phyloP scores from a whole-genome alignment of 2,797 vertebrate species.

The Acanthis flammea region DNA sequence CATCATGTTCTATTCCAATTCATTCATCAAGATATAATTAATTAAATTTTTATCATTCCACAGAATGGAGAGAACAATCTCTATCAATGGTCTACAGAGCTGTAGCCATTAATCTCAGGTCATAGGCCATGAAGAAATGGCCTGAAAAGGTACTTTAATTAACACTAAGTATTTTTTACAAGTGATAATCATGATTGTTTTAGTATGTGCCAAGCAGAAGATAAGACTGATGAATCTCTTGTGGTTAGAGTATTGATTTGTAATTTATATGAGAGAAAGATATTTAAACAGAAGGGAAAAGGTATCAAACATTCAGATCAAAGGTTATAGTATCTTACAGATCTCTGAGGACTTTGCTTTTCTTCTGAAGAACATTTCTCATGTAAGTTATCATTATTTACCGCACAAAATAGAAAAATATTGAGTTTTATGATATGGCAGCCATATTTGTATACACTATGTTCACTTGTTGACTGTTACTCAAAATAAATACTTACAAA shows the following conservation, averaged over 20 bases:
- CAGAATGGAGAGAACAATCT: neutral
- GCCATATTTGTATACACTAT: neutral
- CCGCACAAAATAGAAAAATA: neutral
- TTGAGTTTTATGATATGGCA: neutral
- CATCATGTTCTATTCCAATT: neutral
- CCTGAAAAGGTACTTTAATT: slow-evolving; percentile 23
- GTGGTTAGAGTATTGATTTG: neutral
- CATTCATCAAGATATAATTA: neutral
- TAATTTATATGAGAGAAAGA: neutral
- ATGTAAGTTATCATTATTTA: neutral
- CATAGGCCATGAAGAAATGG: neutral
- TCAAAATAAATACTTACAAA: neutral
- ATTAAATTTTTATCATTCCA: neutral
- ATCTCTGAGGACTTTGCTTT: neutral
- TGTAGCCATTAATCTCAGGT: neutral
- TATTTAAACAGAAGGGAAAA: neutral
- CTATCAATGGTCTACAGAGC: neutral
- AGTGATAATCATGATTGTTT: neutral
- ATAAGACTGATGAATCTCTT: slow-evolving; percentile 14
- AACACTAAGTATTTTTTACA: neutral
- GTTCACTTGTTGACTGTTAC: neutral
- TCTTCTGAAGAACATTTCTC: neutral
- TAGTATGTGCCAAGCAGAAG: neutral
- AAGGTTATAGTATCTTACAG: neutral
- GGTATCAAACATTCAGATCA: neutral